Evolutionary conservation across 2,888 invertebrate species (phyloP), one percentile per base, ranked within the genome.

Genomic region (Synanthedon andrenaeformis): DNA sequence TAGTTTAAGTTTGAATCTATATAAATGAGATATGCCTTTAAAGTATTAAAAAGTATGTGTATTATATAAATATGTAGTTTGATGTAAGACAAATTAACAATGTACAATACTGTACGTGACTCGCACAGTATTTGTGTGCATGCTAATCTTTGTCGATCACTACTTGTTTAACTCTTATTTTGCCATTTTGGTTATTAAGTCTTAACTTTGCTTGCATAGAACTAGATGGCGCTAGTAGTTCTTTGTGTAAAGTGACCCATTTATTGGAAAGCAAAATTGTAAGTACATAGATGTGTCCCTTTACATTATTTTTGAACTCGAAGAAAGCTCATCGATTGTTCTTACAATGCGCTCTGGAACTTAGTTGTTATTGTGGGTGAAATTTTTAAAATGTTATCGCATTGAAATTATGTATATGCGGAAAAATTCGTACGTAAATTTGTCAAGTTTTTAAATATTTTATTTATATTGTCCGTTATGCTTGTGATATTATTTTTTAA

Each of bases 41-140:
- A 86, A 86, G 86, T 85, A 86, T 86, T 86, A 86, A 79, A 77
- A 74, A 60, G 80, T 83, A 85, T 72, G 69, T 85, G 80, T 82
- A 81, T 72, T 62, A 74, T 79, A 1, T 4, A 5, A 23, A 5
- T 23, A 79, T 60, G 72, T 79, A 78, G 76, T 74, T 62, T 65
- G 70, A 35, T 10, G 35, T 35, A 10, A 35, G 82, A 76, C 82
- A 82, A 83, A 77, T 66, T 64, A 69, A 71, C 77, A 71, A 66
- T 83, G 86, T 82, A 85, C 86, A 66, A 74, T 84, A 85, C 85
- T 86, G 78, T 85, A 83, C 85, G 86, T 64, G 70, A 59, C 63
- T 74, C 84, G 85, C 82, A 85, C 80, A 85, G 86, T 85, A 85
- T 67, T 75, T 82, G 62, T 35, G 83, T 85, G 83, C 85, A 83